Base-by-base conservation (phyloP, 2,797 vertebrate species). In the Halcyon leucocephala region DNA sequence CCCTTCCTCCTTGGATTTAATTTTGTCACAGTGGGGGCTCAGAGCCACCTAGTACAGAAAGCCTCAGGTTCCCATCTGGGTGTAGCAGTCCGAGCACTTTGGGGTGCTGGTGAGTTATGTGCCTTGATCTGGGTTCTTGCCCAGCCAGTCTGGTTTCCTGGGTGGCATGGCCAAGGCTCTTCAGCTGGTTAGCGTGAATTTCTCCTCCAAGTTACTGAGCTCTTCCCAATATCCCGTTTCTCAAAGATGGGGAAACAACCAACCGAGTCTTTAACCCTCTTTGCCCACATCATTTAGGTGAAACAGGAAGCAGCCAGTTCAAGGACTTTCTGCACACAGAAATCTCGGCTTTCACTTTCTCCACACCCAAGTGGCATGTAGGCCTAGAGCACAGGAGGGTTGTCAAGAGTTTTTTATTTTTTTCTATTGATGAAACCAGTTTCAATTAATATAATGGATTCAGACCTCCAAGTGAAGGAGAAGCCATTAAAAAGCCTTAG, bases 311-410 rank as follows among this genome's bases (percentile, higher is more conserved):
- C 3, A 2, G 22, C 25, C n/a, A 12, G 14, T 26, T 37, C 22
- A 29, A 46, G 44, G 51, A 29, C n/a, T 16, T 74, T 17, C 51
- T 61, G 46, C 42, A 28, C 31, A 67, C 28, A 35, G 29, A 21
- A 21, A 9, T 69, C 33, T 65, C 21, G 0, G 1, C 22, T 82
- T 60, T 31, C 3, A 3, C 48, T 42, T 65, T 52, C 28, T 61
- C 46, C 65, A 74, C 13, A 52, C 35, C 10, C 11, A 22, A 10
- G 39, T 35, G 33, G 37, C 25, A 5, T 0, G 0, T 24, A 6
- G 13, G 29, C 42, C 24, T 24, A 39, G 16, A 57, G 37, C 44
- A 17, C 22, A 46, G 57, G 14, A n/a, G 8, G 18, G 20, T 26
- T 51, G 15, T 18, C 19, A 82, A 67, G 44, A 83, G 25, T 1